phyloP scores from a whole-genome alignment of 2,797 vertebrate species.

The Phoeniculus purpureus region DNA sequence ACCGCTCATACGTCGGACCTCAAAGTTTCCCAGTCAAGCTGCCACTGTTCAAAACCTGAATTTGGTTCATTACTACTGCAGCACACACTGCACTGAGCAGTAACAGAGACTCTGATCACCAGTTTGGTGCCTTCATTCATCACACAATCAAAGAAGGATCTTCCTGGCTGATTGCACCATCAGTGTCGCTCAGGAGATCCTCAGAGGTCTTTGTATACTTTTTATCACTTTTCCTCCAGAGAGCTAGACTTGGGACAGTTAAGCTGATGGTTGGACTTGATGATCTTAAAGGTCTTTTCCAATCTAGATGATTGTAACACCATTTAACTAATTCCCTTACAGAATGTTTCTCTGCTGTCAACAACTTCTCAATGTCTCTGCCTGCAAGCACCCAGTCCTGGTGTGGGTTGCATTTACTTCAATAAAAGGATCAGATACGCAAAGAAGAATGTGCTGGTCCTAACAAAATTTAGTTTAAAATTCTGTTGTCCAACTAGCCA shows the following conservation, averaged over 20 bases:
- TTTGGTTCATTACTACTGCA: neutral
- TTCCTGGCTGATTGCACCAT: neutral
- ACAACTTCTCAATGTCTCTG: neutral
- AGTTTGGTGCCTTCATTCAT: neutral
- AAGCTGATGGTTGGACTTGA: no score
- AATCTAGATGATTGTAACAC: no score
- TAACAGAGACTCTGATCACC: neutral
- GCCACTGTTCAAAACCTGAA: neutral
- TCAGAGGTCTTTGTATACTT: neutral
- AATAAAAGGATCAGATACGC: neutral
- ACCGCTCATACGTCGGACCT: neutral
- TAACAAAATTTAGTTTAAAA: neutral
- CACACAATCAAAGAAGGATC: neutral
- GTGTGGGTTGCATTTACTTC: neutral
- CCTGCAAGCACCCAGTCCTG: neutral
- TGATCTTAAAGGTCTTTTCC: no score
- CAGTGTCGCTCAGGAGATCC: neutral
- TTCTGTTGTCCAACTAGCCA: neutral
- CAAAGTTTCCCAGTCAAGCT: neutral
- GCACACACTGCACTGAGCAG: accelerated
- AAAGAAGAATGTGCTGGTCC: neutral
- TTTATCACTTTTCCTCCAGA: neutral
- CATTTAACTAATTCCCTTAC: neutral
- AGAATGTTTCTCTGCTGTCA: neutral
- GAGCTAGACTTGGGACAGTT: no score